A percentile compares a stretch with the other conserved stretches of the same genome.
phyloP scores from a whole-genome alignment of 2,888 invertebrate species.

The Thymelicus acteon region DNA sequence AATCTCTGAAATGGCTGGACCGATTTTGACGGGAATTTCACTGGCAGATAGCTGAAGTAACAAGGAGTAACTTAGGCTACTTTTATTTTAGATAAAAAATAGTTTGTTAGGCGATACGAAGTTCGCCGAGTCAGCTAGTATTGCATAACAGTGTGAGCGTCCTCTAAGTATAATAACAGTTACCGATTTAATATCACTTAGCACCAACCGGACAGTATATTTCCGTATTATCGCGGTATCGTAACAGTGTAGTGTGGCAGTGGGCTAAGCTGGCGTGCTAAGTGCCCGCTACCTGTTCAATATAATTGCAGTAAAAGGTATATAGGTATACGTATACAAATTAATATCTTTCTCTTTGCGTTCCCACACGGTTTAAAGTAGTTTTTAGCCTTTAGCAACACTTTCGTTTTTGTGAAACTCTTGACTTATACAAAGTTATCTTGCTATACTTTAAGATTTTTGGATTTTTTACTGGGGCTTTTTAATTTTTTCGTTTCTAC shows the following conservation, averaged over 20 bases:
- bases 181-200: too few relatives aligned
- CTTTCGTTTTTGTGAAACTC: conserved; percentile 23
- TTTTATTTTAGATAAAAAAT: too few relatives aligned
- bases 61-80: too few relatives aligned
- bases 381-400: conserved; percentile 10
- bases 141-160: too few relatives aligned
- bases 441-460: not conserved
- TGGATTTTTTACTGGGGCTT: too few relatives aligned
- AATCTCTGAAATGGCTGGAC: too few relatives aligned
- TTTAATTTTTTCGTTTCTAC: too few relatives aligned
- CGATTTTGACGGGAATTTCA: too few relatives aligned
- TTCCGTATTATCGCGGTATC: not conserved
- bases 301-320: conserved; percentile 26
- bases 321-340: conserved; percentile 9
- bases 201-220: not conserved
- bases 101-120: too few relatives aligned
- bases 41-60: too few relatives aligned
- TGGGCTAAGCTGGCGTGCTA: conserved; percentile 18
- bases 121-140: too few relatives aligned
- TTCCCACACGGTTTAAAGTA: conserved; percentile 18
- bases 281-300: conserved; percentile 25
- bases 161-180: too few relatives aligned
- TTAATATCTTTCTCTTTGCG: conserved; percentile 5
- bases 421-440: not conserved
- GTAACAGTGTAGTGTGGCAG: conserved; percentile 11